Base-by-base conservation (phyloP, 2,888 invertebrate species). In the Nemotelus pantherinus region DNA sequence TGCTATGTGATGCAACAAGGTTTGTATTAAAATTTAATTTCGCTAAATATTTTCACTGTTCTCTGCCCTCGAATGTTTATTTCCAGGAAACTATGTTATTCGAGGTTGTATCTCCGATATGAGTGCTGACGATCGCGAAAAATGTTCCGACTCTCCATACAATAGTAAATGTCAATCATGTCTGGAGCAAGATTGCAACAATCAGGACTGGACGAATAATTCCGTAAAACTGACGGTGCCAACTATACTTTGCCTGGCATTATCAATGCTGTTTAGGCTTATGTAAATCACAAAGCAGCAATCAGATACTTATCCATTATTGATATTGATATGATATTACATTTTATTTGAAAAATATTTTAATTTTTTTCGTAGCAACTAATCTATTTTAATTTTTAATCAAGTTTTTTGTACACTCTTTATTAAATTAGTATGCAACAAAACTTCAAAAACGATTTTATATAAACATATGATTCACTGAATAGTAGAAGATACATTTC, bases 21-120 rank as follows among this genome's bases (percentile, higher is more conserved):
- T 76, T 41, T 4, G 39, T 39, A 50, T n/a, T 10, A 67, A 9
- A n/a, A n/a, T n/a, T n/a, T n/a, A n/a, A n/a, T n/a, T n/a, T n/a
- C n/a, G n/a, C n/a, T n/a, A n/a, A n/a, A n/a, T n/a, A n/a, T n/a
- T n/a, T n/a, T n/a, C n/a, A n/a, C n/a, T n/a, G n/a, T n/a, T n/a
- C n/a, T n/a, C n/a, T n/a, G n/a, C n/a, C n/a, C n/a, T n/a, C n/a
- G n/a, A 44, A 67, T 68, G 6, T 41, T 39, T 2, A 39, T 50
- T 75, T 75, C 64, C 25, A 76, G 76, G 45, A 6, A 3, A 65
- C n/a, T 7, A 53, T 10, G 55, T 76, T 39, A 10, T 76, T 76
- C 41, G 76, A 39, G 76, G 76, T 3, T 76, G 76, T 39, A 9
- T 65, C 5, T 47, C 64, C 6, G 65, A 55, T 55, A 50, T 76